Evolutionary conservation across 2,888 invertebrate genomes (phyloP), one percentile per base, ranked within the genome.

Genomic region (Thera britannica): DNA sequence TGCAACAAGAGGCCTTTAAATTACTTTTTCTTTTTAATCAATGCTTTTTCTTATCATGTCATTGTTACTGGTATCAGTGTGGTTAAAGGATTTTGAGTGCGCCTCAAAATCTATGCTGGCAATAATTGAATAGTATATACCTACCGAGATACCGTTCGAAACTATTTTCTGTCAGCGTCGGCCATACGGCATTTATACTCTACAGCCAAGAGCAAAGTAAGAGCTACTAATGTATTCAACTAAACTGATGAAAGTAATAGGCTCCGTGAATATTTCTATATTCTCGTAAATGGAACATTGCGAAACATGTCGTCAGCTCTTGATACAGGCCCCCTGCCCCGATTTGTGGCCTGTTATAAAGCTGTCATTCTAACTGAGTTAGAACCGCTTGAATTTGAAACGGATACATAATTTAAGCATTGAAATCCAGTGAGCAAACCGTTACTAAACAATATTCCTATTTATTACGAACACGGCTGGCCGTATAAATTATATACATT

Each of bases 401-500:
- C 72, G 69, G 69, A 74, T 73, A 72, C 65, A 74, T 75, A 74
- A 69, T 72, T 75, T 69, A 70, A 54, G 58, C 73, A 70, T 69
- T 73, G 72, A 63, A 72, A 74, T 68, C 69, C 70, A 72, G 59
- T 68, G 73, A 72, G 66, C 73, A 65, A 74, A 71, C 74, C 58
- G 62, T 60, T 67, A 73, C 67, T 68, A 75, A 73, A 79, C 75
- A 75, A 77, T 77, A 71, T 60, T 62, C 62, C 68, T 76, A 79
- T 80, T 78, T 78, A 78, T 75, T 77, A 77, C 70, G 59, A 70
- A 72, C 72, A 64, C 71, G 72, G 72, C 67, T 71, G 72, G 76
- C 77, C 81, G 77, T 73, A 79, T 84, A 83, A 77, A 82, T 79
- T 77, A 79, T 73, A 77, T 73, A 63, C 72, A 76, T 83, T 81